phyloP scores from a whole-genome alignment of 2,888 invertebrate species.

The Flexamia atlantica region DNA sequence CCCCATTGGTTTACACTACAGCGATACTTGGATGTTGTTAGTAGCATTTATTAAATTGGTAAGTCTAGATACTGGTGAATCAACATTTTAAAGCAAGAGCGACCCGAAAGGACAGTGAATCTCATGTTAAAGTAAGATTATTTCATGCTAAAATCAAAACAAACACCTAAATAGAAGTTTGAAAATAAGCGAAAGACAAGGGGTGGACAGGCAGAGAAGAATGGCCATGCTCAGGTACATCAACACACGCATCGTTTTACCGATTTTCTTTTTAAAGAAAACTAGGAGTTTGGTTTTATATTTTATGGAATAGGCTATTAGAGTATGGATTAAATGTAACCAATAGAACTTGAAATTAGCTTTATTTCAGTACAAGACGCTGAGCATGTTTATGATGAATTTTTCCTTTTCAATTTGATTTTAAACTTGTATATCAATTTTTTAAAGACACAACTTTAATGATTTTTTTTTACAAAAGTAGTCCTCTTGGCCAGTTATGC shows the following conservation, averaged over 20 bases:
- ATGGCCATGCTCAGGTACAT: conserved; percentile 62
- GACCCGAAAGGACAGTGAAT: neutral
- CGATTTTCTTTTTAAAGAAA: conserved; percentile 14
- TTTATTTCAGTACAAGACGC: no score
- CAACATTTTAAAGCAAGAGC: neutral
- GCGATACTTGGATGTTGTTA: neutral
- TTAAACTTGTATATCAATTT: no score
- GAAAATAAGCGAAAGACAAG: conserved; percentile 16
- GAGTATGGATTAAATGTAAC: no score
- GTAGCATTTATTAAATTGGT: neutral
- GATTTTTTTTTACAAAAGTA: no score
- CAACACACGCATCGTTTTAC: conserved; percentile 58
- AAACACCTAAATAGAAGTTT: neutral
- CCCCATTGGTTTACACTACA: neutral
- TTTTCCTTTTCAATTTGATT: no score
- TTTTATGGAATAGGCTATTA: neutral
- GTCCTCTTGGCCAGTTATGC: no score
- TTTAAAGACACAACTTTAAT: no score
- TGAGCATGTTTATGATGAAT: no score
- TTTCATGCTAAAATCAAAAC: conserved; percentile 11
- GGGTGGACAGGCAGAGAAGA: conserved; percentile 49
- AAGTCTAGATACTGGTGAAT: neutral
- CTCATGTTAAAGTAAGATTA: neutral
- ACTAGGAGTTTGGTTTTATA: neutral
- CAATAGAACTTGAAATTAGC: no score